These are phyloP conservation scores for Sitodiplosis mosellana DNA, from an alignment of 1,140 invertebrate species.

Conservation along the genomic window DNA sequence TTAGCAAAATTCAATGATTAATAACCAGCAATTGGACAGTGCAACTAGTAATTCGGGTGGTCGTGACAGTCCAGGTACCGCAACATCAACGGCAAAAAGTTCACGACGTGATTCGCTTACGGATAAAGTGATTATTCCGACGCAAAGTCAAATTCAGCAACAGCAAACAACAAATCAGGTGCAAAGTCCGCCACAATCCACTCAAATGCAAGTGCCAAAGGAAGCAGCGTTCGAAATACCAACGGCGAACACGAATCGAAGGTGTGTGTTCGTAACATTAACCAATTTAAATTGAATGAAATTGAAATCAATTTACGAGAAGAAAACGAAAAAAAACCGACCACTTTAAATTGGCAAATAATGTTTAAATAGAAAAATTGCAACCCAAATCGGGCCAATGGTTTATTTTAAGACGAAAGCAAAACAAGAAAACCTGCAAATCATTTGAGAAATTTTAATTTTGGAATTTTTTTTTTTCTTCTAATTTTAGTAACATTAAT, in stretches of 20 bases:
- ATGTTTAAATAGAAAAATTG: no score
- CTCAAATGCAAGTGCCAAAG: conserved; percentile 1
- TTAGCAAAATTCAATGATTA: no score
- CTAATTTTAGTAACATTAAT: not conserved
- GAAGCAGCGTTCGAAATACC: not conserved
- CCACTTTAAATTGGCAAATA: no score
- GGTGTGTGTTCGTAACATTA: not conserved
- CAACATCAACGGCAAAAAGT: conserved; percentile 6
- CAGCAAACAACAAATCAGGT: not conserved
- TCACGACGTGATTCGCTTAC: conserved; percentile 5
- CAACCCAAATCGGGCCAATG: no score
- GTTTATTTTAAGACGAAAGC: no score
- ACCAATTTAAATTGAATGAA: not conserved
- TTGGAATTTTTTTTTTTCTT: not conserved
- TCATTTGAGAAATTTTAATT: not conserved
- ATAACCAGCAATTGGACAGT: no score
- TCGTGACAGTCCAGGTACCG: conserved; percentile 4
- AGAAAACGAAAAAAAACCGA: no score
- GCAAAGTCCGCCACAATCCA: not conserved
- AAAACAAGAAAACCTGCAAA: not conserved
- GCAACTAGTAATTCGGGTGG: not conserved
- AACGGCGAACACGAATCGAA: not conserved
- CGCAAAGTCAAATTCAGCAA: not conserved
- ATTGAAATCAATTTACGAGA: not conserved
- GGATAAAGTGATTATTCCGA: not conserved